Evolutionary conservation across 2,888 invertebrate genomes (phyloP), one percentile per base, ranked within the genome.

Genomic region (Leucozona laternaria): DNA sequence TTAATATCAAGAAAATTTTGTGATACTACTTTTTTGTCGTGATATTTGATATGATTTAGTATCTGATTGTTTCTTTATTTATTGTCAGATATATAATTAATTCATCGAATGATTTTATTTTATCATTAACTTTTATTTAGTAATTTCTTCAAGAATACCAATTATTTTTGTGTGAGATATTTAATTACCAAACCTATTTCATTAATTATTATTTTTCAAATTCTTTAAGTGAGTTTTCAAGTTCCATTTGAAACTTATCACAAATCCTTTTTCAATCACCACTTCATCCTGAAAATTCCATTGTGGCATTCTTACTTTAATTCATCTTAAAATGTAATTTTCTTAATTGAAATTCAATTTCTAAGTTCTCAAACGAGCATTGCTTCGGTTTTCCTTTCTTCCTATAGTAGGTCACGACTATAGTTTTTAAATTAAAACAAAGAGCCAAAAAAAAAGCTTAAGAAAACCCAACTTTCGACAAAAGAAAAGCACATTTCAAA

Each of bases 281-380:
- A 25, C 15, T 17, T 45, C 17, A 45, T 6, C 22, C 25, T 25
- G 2, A 20, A 58, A 37, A n/a, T 11, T 40, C 22, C 15, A 37
- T 40, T 60, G 8, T 22, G 3, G 7, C 15, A 60, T 10, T 60
- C 37, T 8, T 8, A 40, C n/a, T 62, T 62, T 1, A 43, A 48
- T 13, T 64, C 17, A 10, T n/a, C 25, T 62, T 28, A 34, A 72
- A 76, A 77, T 78, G 11, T 13, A 83, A 48, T 79, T 75, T 48
- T 58, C 57, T 55, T 79, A 75, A 79, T 79, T 70, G 68, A 55
- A 83, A 79, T 53, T 62, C 78, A 78, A 83, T 62, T 68, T 45
- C 45, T 68, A 58, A 68, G 48, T 40, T 57, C 48, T 62, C 40
- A 43, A 66, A 62, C n/a, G 34, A 20, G 58, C 45, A 57, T 37